Base-by-base conservation (phyloP, 2,113 vertebrate species). In the Lathamus discolor region DNA sequence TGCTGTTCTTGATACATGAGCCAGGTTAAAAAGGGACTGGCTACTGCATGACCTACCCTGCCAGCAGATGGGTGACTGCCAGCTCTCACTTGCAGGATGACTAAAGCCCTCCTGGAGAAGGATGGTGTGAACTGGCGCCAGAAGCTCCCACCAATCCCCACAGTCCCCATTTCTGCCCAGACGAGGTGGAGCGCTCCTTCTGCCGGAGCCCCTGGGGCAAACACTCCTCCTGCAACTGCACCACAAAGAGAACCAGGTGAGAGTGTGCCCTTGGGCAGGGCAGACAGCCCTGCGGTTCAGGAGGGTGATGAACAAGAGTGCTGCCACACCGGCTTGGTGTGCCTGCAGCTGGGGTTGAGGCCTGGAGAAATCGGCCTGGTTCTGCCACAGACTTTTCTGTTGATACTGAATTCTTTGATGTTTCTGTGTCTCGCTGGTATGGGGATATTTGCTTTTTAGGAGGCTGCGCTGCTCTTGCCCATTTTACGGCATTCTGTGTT, bases 101-200 rank as follows among this genome's bases (percentile, higher is more conserved):
- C 98, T 28, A 99, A 99, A 97, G 98, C 97, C 12, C 97, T 99
- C 83, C 97, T 98, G 67, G 99, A 99, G 70, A 98, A 97, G 16
- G 98, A 99, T 37, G 99, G 99, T 0, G 95, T 95, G 2, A 97
- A 98, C 20, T 99, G 99, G 99, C 98, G 99, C 77, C 98, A 98
- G 92, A 99, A 99, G 93, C 98, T 99, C 61, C 99, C 99, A 0
- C 97, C 98, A 14, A 98, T 99, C 93, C 99, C 99, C 17, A 84
- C 98, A 0, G 99, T 99, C 15, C 99, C 99, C 3, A 19, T 99
- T 92, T 98, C 98, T 19, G 97, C 98, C 49, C 98, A 98, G 97
- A 98, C 76, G 28, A 98, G 97, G 59, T 98, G 98, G 82, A 90
- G 85, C 28, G 9, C 52, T 81, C 82, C 89, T 82, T 91, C 97